Evolutionary conservation across 2,797 vertebrate genomes (phyloP).

Genomic region (Prionace glauca): DNA sequence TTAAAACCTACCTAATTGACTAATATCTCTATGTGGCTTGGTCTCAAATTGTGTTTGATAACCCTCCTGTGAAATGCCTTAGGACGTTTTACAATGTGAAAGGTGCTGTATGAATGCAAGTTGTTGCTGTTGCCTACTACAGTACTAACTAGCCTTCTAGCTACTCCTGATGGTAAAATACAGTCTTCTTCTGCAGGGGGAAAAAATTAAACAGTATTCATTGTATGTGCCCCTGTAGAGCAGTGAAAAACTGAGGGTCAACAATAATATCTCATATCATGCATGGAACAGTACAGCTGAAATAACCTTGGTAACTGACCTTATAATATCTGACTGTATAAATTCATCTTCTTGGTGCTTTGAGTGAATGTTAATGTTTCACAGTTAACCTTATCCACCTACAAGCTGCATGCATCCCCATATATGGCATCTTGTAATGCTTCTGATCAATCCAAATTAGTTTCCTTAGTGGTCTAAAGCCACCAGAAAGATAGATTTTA

Average conservation of each 20-base stretch:
- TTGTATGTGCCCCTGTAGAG: neutral
- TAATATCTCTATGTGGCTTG: neutral
- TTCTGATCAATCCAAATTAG: conserved; percentile 17
- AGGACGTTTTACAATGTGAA: neutral
- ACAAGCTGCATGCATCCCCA: neutral
- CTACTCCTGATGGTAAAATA: neutral
- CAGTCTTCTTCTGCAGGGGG: neutral
- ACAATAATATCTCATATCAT: conserved; percentile 15
- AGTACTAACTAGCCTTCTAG: neutral
- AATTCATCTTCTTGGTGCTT: neutral
- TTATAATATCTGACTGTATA: conserved; percentile 19
- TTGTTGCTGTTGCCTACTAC: neutral
- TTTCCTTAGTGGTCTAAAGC: neutral
- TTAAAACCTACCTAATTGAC: neutral
- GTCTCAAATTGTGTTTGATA: neutral
- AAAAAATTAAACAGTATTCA: neutral
- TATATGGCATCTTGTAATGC: neutral
- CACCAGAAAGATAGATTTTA: neutral
- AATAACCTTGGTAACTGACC: conserved; percentile 27
- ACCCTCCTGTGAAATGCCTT: neutral
- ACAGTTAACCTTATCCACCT: neutral
- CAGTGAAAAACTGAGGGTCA: neutral
- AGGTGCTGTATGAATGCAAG: neutral
- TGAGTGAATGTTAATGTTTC: conserved; percentile 13
- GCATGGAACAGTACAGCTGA: neutral